Conservation (phyloP, 2,797 vertebrate genomes). For the Catamblyrhynchus diadema region DNA sequence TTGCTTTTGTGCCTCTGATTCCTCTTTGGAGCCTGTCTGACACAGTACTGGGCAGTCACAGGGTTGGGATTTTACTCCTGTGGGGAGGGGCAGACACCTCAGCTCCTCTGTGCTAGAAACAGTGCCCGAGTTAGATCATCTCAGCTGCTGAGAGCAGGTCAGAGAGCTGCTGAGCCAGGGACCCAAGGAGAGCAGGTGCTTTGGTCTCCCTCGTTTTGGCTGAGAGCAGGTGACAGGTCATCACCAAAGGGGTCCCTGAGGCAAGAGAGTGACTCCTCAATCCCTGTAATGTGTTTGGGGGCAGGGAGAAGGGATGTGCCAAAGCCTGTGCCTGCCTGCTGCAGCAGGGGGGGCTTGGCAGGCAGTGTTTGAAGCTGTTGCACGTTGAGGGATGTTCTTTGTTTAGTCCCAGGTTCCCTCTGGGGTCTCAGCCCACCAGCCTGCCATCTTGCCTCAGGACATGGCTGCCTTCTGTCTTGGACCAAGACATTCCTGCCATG, state of each 20-base stretch:
- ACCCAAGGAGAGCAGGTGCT: background rate
- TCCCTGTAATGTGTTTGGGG: background rate
- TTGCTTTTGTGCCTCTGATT: background rate
- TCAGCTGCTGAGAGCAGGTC: background rate
- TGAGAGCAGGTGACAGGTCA: background rate
- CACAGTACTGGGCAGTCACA: background rate
- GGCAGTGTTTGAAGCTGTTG: background rate
- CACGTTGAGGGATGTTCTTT: fast-evolving
- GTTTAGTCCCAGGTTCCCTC: background rate
- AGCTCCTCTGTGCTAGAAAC: background rate
- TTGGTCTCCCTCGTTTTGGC: background rate
- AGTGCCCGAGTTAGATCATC: background rate
- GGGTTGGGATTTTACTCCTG: background rate
- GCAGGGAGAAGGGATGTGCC: background rate
- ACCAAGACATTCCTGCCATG: background rate
- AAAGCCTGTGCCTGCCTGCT: background rate
- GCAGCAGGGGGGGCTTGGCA: background rate
- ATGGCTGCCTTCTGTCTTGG: background rate
- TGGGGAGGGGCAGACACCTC: background rate
- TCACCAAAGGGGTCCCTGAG: background rate
- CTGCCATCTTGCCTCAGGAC: background rate
- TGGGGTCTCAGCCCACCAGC: background rate
- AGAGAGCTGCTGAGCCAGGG: background rate
- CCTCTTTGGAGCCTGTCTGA: background rate
- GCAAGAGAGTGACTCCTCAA: background rate